Evolutionary conservation across 1,140 invertebrate genomes (phyloP), one percentile per base, ranked within the genome.

Genomic region (Brachionus calyciflorus): DNA sequence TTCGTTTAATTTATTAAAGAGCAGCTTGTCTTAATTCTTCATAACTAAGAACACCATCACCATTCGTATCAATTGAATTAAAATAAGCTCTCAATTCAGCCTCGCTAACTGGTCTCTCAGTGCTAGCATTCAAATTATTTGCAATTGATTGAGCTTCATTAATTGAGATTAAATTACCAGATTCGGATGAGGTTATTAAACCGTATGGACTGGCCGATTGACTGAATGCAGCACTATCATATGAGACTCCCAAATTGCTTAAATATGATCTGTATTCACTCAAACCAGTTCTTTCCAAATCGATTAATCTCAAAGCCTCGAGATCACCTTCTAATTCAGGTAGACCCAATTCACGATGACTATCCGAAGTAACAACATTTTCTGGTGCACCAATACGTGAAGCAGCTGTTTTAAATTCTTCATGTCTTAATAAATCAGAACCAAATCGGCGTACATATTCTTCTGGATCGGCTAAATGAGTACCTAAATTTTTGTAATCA

Each of bases 311-410:
- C 9, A 73, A 40, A 40, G 69, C 69, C 26, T 73, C 30, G 2
- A 73, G n/a, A 24, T 73, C 69, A 21, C 69, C 69, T 30, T 73
- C 69, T 33, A 73, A 55, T 33, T 73, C 69, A 26, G 60, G 60
- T 14, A 65, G 24, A 44, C 60, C 60, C 10, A 65, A 41, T 37
- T 65, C 60, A 12, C 60, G 33, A 24, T 65, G 60, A 28, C 60
- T 65, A 19, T 65, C 60, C 12, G 21, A 19, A 4, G 17, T 12
- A 10, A 24, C 14, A 2, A 65, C 60, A 12, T 24, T 14, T 10
- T 65, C 60, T 2, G 60, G 60, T 44, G 60, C 60, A 3, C 60
- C 60, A 28, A 44, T 44, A 21, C 60, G 33, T 3, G 5, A 19
- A 1, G 60, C 33, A 44, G 60, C 60, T 0, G 28, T n/a, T 44